Evolutionary conservation across 2,888 invertebrate genomes (phyloP), one percentile per base, ranked within the genome.

Genomic region (Eupithecia tripunctaria): DNA sequence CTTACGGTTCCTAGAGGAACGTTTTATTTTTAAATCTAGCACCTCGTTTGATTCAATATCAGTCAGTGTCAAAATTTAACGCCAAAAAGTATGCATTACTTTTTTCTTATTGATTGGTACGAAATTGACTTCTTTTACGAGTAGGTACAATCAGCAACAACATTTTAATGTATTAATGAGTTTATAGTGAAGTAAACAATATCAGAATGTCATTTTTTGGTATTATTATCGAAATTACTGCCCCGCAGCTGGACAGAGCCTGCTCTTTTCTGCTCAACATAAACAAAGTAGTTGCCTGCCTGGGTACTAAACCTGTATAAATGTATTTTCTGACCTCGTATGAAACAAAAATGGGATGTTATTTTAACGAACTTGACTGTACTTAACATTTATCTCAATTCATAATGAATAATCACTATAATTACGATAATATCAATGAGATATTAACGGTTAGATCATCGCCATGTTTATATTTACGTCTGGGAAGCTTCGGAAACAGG

Each of bases 371-470:
- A 25, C 25, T 56, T 56, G 56, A 56, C 56, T 56, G 56, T 56
- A 25, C 56, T 5, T 56, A 25, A 14, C 12, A 47, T 38, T 38
- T 36, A 64, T 64, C 38, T 68, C 41, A 68, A 62, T 68, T 74
- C 62, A 75, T 84, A 83, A 84, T 82, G 80, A 84, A 82, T 84
- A 87, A 85, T 82, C 80, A 80, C 81, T 88, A 83, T 86, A 88
- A 88, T 87, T 86, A 85, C 85, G 84, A 83, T 85, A 82, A 84
- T 85, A 85, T 81, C 81, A 85, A 86, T 56, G 85, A 77, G 82
- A 86, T 84, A 84, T 85, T 84, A 83, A 85, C 80, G 84, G 82
- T 89, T 88, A 88, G 84, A 84, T 89, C 89, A 89, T 85, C 87
- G 81, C 78, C 78, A 79, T 51, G n/a, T 80, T 79, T 56, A 56